Evolutionary conservation across 2,113 vertebrate genomes (phyloP), one percentile per base, ranked within the genome.

Genomic region (Clarias gariepinus): DNA sequence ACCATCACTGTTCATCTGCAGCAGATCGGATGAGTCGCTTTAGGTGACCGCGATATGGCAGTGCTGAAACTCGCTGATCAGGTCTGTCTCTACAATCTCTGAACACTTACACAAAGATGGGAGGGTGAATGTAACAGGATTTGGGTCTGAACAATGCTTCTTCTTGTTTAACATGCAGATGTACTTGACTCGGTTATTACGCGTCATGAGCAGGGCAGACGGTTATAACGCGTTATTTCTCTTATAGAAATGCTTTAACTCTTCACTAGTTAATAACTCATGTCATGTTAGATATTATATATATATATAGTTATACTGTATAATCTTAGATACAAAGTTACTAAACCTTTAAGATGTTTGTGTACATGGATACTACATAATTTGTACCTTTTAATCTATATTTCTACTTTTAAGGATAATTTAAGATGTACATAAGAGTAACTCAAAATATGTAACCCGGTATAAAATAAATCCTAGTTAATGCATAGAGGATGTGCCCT

Each of bases 41-140:
- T 90, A 93, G 91, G 89, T 89, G 90, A 93, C 87, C 88, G 91
- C 85, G 95, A 92, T 90, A 96, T 96, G 95, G 95, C 95, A 92
- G 95, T 96, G 76, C 94, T 96, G 85, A 96, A 95, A 87, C 94
- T 96, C 92, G 92, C 92, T 88, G 95, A 96, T 28, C 95, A 96
- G 95, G 95, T 96, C 93, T 83, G 90, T 41, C 47, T 89, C 58
- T 91, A 1, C 57, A 58, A 79, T 28, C 92, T 87, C 90, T 87
- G 90, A 90, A 90, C 89, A 53, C 28, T 52, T 60, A 3, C 57
- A 81, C 57, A 61, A 11, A 41, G 10, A 41, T 25, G 78, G 12
- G 10, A 28, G 78, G 21, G 10, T 28, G 18, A 79, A 33, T 58
- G n/a, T 4, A 0, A 79, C 3, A 21, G 16, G 19, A 33, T 21